Evolutionary conservation across 2,113 vertebrate genomes (phyloP).

Genomic region (Megaleporinus macrocephalus): DNA sequence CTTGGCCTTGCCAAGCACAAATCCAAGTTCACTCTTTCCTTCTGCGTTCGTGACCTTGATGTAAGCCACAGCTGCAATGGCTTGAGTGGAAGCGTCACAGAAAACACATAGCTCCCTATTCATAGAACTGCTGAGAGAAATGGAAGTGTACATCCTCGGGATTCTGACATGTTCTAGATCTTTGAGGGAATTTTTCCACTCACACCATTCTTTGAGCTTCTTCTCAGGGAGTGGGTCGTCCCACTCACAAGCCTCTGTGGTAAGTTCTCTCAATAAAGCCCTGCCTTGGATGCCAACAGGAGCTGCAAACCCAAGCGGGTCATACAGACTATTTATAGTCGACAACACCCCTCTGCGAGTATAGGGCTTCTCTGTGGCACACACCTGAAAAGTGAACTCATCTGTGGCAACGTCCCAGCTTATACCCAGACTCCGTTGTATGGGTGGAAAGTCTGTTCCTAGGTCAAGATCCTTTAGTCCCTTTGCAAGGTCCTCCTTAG

Average conservation of each 20-base stretch:
- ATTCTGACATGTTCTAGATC: background rate
- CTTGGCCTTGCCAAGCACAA: conserved; percentile 2
- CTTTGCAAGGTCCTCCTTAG: background rate
- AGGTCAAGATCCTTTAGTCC: background rate
- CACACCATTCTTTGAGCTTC: background rate
- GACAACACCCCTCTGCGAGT: conserved; percentile 27
- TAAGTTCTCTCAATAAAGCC: conserved; percentile 28
- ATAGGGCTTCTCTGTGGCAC: background rate
- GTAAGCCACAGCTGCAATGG: background rate
- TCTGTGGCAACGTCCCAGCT: background rate
- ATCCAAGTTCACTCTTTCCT: background rate
- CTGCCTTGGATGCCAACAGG: conserved; percentile 30
- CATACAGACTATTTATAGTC: conserved; percentile 38
- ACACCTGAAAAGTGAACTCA: background rate
- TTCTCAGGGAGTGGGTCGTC: background rate
- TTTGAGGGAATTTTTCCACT: background rate
- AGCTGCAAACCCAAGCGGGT: conserved; percentile 17
- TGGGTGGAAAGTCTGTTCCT: background rate
- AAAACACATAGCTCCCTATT: background rate
- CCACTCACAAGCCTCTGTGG: background rate
- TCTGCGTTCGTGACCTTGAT: background rate
- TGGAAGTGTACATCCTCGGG: background rate
- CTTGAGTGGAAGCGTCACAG: background rate
- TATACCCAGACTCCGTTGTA: background rate
- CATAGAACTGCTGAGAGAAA: background rate